Evolutionary conservation across 2,113 vertebrate genomes (phyloP).

Genomic region (Rousettus leschenaultii): DNA sequence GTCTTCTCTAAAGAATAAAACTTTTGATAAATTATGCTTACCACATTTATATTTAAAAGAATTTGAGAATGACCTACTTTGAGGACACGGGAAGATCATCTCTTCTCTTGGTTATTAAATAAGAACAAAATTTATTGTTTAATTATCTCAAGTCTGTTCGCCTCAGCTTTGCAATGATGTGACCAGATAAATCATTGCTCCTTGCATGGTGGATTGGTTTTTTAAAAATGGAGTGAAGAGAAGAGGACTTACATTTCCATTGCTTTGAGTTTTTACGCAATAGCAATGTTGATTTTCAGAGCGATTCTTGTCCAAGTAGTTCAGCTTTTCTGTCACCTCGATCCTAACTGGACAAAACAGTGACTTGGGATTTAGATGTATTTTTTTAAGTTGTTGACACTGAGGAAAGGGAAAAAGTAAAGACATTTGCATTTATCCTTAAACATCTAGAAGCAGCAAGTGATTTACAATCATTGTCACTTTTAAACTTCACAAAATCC

Average conservation of each 20-base stretch:
- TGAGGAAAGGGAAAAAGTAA: not conserved
- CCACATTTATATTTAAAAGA: not conserved
- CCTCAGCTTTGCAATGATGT: not conserved
- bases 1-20: not conserved
- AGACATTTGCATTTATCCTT: not conserved
- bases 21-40: not conserved
- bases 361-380: not conserved
- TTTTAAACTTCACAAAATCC: not conserved
- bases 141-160: not conserved
- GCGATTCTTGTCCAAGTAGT: not conserved
- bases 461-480: not conserved
- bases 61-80: not conserved
- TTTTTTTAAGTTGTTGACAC: not conserved
- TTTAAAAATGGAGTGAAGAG: not conserved
- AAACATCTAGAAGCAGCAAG: not conserved
- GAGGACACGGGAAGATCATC: not conserved
- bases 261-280: not conserved
- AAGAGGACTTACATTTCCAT: not conserved
- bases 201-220: not conserved
- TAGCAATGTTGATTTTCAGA: not conserved
- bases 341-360: not conserved
- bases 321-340: not conserved
- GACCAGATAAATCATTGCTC: not conserved
- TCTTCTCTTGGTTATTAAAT: slow-evolving; percentile 24
- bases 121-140: slow-evolving; percentile 37